Base-by-base conservation (phyloP, 2,888 invertebrate species). In the Actias luna region DNA sequence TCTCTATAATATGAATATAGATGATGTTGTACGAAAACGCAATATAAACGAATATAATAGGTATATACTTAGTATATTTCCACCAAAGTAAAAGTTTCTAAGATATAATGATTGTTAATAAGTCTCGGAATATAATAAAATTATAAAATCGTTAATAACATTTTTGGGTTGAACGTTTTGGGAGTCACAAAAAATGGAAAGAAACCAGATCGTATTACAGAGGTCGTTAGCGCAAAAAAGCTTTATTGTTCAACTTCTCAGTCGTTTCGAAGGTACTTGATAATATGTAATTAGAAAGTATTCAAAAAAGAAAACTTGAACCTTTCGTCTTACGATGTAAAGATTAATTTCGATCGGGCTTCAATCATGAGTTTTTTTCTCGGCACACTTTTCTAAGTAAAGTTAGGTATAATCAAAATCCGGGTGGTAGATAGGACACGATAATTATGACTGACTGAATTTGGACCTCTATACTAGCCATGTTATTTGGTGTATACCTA, bases 201-300 rank as follows among this genome's bases (percentile, higher is more conserved):
- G 62, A 62, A 68, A 65, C 14, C 50, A 58, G 69, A 65, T 72
- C 70, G 36, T 33, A 69, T 75, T 70, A 64, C 68, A 61, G 58
- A 64, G 68, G 50, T 72, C 73, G 71, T 76, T 76, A 76, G 61
- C 64, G 63, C 35, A 29, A 55, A 29, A 29, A 29, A 55, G n/a
- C 55, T 55, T 55, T 55, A 55, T 55, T 55, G n/a, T 29, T 55
- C n/a, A 55, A 55, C 29, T 55, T 55, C n/a, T 27, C 7, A 55
- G 7, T n/a, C 14, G 18, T 29, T 55, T 29, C 55, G 25, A 5
- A 27, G 52, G 5, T n/a, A 42, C 18, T 42, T 42, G 18, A 27
- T 27, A 29, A 16, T 55, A 29, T 25, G 29, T 29, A 29, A 55
- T 55, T 55, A 55, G 29, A n/a, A 50, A 50, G 29, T n/a, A 0